Base-by-base conservation (phyloP, 2,113 vertebrate genomes). In the Scatophagus argus region DNA sequence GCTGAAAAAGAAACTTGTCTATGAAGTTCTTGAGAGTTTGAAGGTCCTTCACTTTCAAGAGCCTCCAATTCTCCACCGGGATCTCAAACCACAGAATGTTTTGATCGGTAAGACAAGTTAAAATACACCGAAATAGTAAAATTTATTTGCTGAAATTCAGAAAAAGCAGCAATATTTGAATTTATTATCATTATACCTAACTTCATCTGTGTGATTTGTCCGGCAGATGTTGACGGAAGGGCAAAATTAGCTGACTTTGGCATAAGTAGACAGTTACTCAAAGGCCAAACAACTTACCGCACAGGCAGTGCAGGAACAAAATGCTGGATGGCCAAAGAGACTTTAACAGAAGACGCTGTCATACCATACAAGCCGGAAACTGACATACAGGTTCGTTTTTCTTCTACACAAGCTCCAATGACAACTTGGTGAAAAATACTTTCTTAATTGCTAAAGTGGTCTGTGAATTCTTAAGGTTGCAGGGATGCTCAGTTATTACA, bases 1-100 rank as follows among this genome's bases (percentile, higher is more conserved):
- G 5, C 10, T 0, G 27, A 55, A 1, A 29, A 44, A 67, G 76
- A 34, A 56, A 49, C 69, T 91, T 14, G 79, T 83, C 6, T 0
- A 14, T 6, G 36, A 92, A 14, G 2, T 94, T 19, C 89, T 94
- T 0, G 8, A 65, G 0, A 79, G 92, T 55, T 55, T 94, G 59
- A 65, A 1, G 1, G 85, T 83, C 14, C 88, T 94, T 79, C 92
- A 93, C 34, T 51, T 46, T 58, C 21, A 11, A 5, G 25, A 36
- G 3, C 80, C 82, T 39, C 83, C 58, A 43, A 85, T 93, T 52
- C 70, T 94, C 0, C 93, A 94, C 2, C 74, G 91, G 3, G 91
- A 94, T 66, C 77, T 94, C n/a, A 94, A 93, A 83, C 92, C 93
- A 5, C 91, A 92, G 69, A 94, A 94, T 38, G 83, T 94, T 69